Evolutionary conservation across 92 coral and sea anemone species (phyloP).

Genomic region (Micromussa lordhowensis): DNA sequence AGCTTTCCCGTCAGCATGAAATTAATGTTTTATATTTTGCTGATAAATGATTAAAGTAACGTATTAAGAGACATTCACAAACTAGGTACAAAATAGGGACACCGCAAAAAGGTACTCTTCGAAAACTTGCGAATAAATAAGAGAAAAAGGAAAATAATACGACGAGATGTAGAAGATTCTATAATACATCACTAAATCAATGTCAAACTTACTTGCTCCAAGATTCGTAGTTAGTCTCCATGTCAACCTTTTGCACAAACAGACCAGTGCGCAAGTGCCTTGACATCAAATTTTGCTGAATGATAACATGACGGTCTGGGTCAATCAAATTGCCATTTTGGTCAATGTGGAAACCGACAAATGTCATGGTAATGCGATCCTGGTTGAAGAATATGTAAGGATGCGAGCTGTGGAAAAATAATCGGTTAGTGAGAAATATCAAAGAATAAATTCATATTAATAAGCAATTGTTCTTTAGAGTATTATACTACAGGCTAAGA

Average conservation of each 20-base stretch:
- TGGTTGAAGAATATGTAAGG: conserved; percentile 94
- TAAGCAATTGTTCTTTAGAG: neutral
- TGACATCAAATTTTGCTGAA: conserved; percentile 71
- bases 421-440: neutral
- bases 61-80: neutral
- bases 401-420: conserved; percentile 72
- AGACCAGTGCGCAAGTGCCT: conserved; percentile 79
- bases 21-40: too few species aligned
- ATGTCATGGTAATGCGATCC: conserved; percentile 86
- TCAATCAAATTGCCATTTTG: conserved; percentile 79
- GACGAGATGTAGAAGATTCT: neutral
- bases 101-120: neutral
- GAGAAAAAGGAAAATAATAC: neutral
- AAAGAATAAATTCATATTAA: too few species aligned
- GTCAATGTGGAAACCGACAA: conserved; percentile 87
- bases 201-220: conserved; percentile 67
- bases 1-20: too few species aligned
- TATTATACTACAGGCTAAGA: too few species aligned
- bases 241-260: conserved; percentile 70
- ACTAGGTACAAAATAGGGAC: neutral
- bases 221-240: conserved; percentile 77
- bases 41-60: too few species aligned
- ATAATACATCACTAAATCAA: neutral
- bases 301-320: conserved; percentile 64
- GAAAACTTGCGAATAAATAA: neutral